Conservation (phyloP, 2,113 vertebrate species). For the Zosterops japonicus region DNA sequence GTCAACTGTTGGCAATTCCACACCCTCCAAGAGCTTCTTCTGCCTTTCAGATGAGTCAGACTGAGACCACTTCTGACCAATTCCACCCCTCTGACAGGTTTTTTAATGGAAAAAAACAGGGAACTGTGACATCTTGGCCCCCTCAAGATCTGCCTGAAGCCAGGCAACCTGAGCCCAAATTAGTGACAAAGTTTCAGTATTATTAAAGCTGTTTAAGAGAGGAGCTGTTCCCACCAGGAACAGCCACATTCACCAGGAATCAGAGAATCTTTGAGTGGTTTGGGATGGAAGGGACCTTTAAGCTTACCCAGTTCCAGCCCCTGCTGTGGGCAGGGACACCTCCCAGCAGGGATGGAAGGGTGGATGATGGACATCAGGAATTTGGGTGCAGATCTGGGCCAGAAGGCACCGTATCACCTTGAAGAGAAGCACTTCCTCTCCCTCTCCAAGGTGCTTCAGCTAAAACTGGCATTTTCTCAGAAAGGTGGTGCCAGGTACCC, state of each 20-base stretch:
- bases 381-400: accelerated
- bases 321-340: not conserved
- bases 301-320: not conserved
- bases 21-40: not conserved
- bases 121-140: not conserved
- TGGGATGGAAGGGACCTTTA: not conserved
- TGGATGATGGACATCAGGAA: not conserved
- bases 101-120: not conserved
- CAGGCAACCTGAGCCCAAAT: not conserved
- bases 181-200: not conserved
- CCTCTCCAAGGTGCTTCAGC: not conserved
- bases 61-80: not conserved
- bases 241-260: accelerated
- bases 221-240: not conserved
- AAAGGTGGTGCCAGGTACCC: not conserved
- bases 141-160: not conserved
- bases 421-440: not conserved
- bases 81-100: not conserved
- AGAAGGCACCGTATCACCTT: not conserved
- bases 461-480: not conserved
- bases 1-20: not conserved
- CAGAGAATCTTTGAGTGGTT: not conserved
- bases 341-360: not conserved
- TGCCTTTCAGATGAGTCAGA: not conserved
- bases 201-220: not conserved